Percentiles rank a stretch among this genome's conserved stretches.
Conservation (phyloP, 2,888 invertebrate genomes). For the Calliphora vomitoria region DNA sequence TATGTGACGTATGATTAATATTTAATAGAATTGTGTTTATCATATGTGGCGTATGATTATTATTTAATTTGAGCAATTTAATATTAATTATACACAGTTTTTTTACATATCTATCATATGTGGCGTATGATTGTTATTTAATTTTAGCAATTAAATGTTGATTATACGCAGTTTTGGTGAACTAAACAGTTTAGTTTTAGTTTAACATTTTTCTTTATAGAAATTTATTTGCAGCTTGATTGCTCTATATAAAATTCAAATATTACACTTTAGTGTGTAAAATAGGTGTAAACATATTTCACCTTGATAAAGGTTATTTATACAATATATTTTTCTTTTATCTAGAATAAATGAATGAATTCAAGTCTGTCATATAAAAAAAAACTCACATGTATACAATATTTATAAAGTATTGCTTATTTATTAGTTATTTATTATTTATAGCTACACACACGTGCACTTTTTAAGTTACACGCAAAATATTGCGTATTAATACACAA, state of each 20-base stretch:
- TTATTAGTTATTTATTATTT: background rate
- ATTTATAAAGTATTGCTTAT: background rate
- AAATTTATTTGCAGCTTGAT: too few species aligned
- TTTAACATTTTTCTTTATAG: too few species aligned
- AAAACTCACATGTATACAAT: background rate
- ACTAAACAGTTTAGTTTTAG: too few species aligned
- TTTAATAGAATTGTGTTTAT: background rate
- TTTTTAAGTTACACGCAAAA: background rate
- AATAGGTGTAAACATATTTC: background rate
- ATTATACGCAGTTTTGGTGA: too few species aligned
- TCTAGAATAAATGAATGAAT: background rate
- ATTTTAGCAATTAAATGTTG: too few species aligned
- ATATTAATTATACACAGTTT: background rate
- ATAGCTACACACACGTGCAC: background rate
- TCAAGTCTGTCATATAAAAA: background rate
- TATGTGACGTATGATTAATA: slow-evolving; percentile 22
- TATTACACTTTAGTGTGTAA: too few species aligned
- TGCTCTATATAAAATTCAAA: too few species aligned
- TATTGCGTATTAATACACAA: background rate
- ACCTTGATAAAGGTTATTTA: background rate
- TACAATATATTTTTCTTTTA: background rate
- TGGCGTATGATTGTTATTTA: too few species aligned
- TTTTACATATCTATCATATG: too few species aligned
- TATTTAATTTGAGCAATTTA: background rate
- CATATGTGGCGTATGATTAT: background rate